phyloP scores from a whole-genome alignment of 1,140 invertebrate species.

The Microplitis mediator region DNA sequence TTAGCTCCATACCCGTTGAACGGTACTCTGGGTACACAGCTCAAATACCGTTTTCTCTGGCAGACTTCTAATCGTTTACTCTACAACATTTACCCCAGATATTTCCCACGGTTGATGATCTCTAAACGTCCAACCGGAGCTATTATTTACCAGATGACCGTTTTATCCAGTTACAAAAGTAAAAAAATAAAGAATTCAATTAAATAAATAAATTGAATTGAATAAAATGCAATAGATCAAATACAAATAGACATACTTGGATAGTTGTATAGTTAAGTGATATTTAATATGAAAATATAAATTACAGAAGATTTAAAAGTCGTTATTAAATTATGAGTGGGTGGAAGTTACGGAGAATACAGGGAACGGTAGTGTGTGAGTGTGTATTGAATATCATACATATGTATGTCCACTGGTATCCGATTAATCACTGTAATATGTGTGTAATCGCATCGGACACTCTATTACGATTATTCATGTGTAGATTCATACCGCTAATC shows the following conservation, averaged over 20 bases:
- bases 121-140: slow-evolving; percentile 15
- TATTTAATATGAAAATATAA: too few relatives aligned
- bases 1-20: too few relatives aligned
- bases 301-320: too few relatives aligned
- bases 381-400: slow-evolving; percentile 41
- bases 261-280: too few relatives aligned
- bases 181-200: too few relatives aligned
- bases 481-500: slow-evolving; percentile 45
- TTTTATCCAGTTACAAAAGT: not conserved
- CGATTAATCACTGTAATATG: slow-evolving; percentile 53
- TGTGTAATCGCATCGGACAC: slow-evolving; percentile 47
- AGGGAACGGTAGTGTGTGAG: too few relatives aligned
- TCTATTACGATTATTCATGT: slow-evolving; percentile 50
- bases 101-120: slow-evolving; percentile 23
- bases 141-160: slow-evolving; percentile 5
- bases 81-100: slow-evolving; percentile 3
- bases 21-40: too few relatives aligned
- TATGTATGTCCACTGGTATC: slow-evolving; percentile 49
- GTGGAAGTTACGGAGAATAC: not conserved
- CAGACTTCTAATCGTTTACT: slow-evolving; percentile 4
- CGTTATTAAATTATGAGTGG: not conserved
- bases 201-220: too few relatives aligned
- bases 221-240: not conserved
- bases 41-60: not conserved
- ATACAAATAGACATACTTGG: too few relatives aligned